Conservation (phyloP, 2,113 vertebrate genomes). For the Archocentrus centrarchus region DNA sequence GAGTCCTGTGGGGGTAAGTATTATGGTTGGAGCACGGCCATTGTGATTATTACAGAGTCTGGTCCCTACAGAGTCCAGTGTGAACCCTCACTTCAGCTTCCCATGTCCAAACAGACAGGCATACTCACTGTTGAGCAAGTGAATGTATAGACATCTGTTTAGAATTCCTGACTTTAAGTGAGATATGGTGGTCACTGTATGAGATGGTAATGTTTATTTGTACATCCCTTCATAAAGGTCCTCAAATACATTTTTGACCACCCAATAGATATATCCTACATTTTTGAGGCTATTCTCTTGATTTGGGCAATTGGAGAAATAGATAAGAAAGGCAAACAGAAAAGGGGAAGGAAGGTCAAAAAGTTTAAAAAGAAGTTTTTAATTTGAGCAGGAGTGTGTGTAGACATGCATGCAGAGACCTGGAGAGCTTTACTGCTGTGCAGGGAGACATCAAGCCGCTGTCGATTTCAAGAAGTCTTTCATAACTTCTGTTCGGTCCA, state of each 20-base stretch:
- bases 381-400: slow-evolving; percentile 41
- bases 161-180: slow-evolving; percentile 50
- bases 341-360: slow-evolving; percentile 34
- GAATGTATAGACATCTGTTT: slow-evolving; percentile 44
- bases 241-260: neutral
- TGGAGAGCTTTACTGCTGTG: slow-evolving; percentile 61
- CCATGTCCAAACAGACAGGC: slow-evolving; percentile 45
- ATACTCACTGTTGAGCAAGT: slow-evolving; percentile 49
- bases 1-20: slow-evolving; percentile 50
- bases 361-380: slow-evolving; percentile 42
- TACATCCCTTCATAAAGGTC: slow-evolving; percentile 12
- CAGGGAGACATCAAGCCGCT: slow-evolving; percentile 47
- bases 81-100: slow-evolving; percentile 50
- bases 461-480: slow-evolving; percentile 68
- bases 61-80: slow-evolving; percentile 46
- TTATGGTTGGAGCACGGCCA: slow-evolving; percentile 67
- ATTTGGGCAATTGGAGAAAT: slow-evolving; percentile 20
- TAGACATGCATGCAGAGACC: slow-evolving; percentile 49
- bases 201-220: slow-evolving; percentile 40
- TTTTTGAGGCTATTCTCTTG: neutral
- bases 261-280: neutral
- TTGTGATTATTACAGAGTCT: slow-evolving; percentile 61
- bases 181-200: slow-evolving; percentile 32
- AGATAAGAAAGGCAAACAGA: slow-evolving; percentile 4
- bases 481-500: slow-evolving; percentile 60